Evolutionary conservation across 2,888 invertebrate species (phyloP).

Genomic region (Dicyrtomina minuta): DNA sequence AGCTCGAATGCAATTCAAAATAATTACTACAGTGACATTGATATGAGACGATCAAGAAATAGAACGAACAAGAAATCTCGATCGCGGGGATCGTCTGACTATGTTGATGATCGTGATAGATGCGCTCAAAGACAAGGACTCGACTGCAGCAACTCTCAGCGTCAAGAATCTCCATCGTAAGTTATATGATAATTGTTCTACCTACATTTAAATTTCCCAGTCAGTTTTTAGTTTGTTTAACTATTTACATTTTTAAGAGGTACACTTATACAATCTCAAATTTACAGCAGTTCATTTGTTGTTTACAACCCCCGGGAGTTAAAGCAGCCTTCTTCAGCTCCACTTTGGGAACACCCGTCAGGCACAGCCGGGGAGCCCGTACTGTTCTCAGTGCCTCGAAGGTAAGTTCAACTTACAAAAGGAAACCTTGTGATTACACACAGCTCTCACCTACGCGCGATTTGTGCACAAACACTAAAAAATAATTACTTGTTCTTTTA

Average conservation of each 20-base stretch:
- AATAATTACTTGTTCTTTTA: background rate
- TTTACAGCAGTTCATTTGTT: constrained; percentile 9
- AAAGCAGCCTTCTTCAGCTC: too few relatives aligned
- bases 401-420: too few relatives aligned
- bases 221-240: background rate
- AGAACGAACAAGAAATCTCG: background rate
- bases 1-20: background rate
- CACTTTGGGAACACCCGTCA: too few relatives aligned
- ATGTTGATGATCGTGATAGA: too few relatives aligned
- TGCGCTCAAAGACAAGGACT: background rate
- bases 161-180: constrained; percentile 12
- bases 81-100: background rate
- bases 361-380: too few relatives aligned
- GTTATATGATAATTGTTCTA: background rate
- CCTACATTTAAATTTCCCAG: background rate
- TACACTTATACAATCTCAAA: too few relatives aligned
- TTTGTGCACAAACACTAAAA: too few relatives aligned
- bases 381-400: too few relatives aligned
- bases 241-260: background rate
- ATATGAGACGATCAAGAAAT: constrained; percentile 2
- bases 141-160: background rate
- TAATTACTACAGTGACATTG: background rate
- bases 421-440: background rate
- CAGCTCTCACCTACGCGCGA: too few relatives aligned
- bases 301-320: constrained; percentile 13